These are phyloP conservation scores for Dendrocopos noguchii DNA, from an alignment of 2,113 vertebrate genomes.

Conservation along the genomic window DNA sequence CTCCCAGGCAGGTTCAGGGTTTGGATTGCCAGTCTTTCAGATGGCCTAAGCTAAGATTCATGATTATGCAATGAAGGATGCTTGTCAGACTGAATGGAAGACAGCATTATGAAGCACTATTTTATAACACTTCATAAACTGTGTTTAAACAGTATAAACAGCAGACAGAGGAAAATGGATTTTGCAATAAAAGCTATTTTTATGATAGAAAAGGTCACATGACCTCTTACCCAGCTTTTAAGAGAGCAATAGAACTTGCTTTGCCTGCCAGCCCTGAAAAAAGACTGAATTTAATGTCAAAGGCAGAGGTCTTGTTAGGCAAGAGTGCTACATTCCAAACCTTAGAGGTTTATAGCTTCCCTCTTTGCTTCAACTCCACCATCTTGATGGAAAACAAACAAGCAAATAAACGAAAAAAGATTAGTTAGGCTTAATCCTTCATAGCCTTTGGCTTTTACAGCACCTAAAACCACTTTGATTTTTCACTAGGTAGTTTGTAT, in stretches of 20 bases:
- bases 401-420: background rate
- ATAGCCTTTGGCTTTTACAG: background rate
- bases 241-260: conserved; percentile 40
- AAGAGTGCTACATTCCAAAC: conserved; percentile 41
- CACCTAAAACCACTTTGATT: background rate
- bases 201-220: conserved; percentile 54
- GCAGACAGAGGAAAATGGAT: conserved; percentile 49
- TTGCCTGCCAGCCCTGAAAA: conserved; percentile 50
- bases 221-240: conserved; percentile 33
- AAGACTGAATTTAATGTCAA: conserved; percentile 45
- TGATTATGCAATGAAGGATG: background rate
- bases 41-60: background rate
- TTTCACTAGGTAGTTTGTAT: background rate
- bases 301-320: conserved; percentile 43
- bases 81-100: background rate
- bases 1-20: background rate
- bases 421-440: conserved; percentile 19
- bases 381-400: background rate
- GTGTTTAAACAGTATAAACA: conserved; percentile 63
- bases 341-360: conserved; percentile 41
- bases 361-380: background rate
- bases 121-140: conserved; percentile 54
- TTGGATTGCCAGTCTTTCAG: background rate
- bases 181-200: conserved; percentile 71
- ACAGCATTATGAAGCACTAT: conserved; percentile 27